Evolutionary conservation across 2,113 vertebrate species (phyloP), one percentile per base, ranked within the genome.

Genomic region (Muntiacus reevesi): DNA sequence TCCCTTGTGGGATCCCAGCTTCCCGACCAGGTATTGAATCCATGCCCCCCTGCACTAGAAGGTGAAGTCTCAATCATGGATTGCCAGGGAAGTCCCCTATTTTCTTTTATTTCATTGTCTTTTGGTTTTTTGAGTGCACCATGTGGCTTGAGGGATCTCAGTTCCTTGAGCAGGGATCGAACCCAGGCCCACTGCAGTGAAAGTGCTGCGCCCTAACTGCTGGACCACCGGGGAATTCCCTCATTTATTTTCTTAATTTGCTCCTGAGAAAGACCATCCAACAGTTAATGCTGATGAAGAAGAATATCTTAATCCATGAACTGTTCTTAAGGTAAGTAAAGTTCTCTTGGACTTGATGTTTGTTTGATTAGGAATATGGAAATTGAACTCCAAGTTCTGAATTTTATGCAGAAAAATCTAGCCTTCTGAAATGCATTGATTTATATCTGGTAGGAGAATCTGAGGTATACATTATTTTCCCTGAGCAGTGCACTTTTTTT

Each of bases 161-260:
- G 16, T 52, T 52, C 17, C 78, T 9, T 1, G 47, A 52, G 45
- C 28, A 33, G 47, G 78, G 28, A n/a, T 52, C 0, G 5, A 81
- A 81, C 47, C 28, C 28, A 6, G 28, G 16, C 0, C 47, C 2
- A 52, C 47, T 2, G 10, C 16, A 3, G 9, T 33, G 78, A 52
- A 81, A 50, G 36, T 7, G 5, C 67, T 21, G 2, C 5, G 28
- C 16, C 45, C 78, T 50, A 81, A 33, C 28, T 47, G 2, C 28
- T 81, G 45, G 28, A 11, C 3, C 30, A 21, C 47, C 10, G 0
- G 28, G 45, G 16, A 50, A 81, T 30, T 47, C 78, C 45, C 28
- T 64, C 43, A 45, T 91, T 97, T 64, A n/a, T 88, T 95, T 93
- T 81, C 67, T 91, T 89, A 60, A 82, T 36, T 79, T 94, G 3